Conservation (phyloP, 1,140 invertebrate species). For the Apis mellifera region DNA sequence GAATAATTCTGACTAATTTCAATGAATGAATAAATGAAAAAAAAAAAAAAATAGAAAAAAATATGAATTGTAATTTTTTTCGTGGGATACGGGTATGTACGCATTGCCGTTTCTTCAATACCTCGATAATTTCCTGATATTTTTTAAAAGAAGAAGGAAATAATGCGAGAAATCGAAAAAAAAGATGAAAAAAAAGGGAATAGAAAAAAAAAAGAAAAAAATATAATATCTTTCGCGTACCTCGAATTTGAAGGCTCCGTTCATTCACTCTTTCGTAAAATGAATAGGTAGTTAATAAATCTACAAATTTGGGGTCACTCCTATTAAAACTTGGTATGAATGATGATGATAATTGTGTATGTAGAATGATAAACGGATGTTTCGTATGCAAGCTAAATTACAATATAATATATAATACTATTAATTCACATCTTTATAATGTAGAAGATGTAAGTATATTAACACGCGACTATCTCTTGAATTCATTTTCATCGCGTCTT, state of each 20-base stretch:
- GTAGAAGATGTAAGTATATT: conserved; percentile 65
- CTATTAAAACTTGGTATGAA: conserved; percentile 61
- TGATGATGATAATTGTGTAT: conserved; percentile 67
- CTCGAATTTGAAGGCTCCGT: conserved; percentile 39
- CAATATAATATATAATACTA: conserved; percentile 66
- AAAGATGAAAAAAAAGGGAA: not conserved
- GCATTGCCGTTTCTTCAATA: conserved; percentile 58
- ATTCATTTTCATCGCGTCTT: conserved; percentile 59
- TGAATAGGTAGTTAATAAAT: conserved; percentile 32
- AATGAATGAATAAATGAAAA: conserved; percentile 9
- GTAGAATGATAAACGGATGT: conserved; percentile 61
- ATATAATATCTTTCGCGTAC: conserved; percentile 34
- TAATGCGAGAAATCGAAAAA: conserved; percentile 13
- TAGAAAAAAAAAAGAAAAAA: not conserved
- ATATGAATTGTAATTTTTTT: not conserved
- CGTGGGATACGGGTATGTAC: conserved; percentile 43
- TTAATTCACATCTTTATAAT: conserved; percentile 68
- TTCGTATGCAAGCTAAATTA: conserved; percentile 68
- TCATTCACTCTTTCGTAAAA: not conserved
- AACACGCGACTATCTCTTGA: conserved; percentile 39
- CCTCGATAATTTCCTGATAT: conserved; percentile 66
- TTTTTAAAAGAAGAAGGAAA: conserved; percentile 57
- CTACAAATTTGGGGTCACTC: conserved; percentile 47
- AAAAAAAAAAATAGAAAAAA: not conserved
- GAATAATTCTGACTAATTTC: conserved; percentile 10